phyloP scores from a whole-genome alignment of 2,797 vertebrate species.

The Fistularia commersonii region DNA sequence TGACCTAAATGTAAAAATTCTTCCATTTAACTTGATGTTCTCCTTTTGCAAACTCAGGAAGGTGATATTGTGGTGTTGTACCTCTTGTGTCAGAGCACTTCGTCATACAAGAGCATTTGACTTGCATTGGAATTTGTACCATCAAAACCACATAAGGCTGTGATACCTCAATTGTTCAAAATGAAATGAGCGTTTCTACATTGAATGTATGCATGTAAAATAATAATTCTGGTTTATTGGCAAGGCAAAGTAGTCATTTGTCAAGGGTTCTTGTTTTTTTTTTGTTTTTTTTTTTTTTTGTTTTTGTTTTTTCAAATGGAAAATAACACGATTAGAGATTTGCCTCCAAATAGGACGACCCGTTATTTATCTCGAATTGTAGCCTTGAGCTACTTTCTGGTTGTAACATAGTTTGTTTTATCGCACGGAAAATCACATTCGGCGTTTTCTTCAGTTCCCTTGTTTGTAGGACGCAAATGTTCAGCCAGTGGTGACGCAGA shows the following conservation, averaged over 20 bases:
- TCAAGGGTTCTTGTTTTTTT: constrained; percentile 50
- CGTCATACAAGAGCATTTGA: constrained; percentile 87
- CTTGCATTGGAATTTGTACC: constrained; percentile 87
- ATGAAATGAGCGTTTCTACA: constrained; percentile 83
- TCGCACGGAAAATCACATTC: constrained; percentile 32
- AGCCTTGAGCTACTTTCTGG: constrained; percentile 22
- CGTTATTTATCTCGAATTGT: constrained; percentile 32
- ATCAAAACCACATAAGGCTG: constrained; percentile 79
- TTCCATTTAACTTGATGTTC: constrained; percentile 74
- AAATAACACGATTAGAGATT: constrained; percentile 61
- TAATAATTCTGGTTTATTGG: constrained; percentile 79
- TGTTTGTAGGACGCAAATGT: constrained; percentile 31
- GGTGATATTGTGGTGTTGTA: constrained; percentile 97
- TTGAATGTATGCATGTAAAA: constrained; percentile 85
- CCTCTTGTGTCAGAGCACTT: constrained; percentile 95
- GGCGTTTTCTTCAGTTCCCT: constrained; percentile 36
- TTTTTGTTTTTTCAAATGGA: constrained; percentile 45
- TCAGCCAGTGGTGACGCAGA: constrained; percentile 38
- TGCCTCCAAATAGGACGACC: constrained; percentile 30
- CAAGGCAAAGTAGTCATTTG: constrained; percentile 59
- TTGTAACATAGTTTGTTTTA: constrained; percentile 20
- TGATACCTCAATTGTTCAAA: constrained; percentile 86
- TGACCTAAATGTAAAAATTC: constrained; percentile 37
- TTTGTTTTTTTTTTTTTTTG: background rate
- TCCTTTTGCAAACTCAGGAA: constrained; percentile 96